Percentiles rank a stretch among this genome's conserved stretches.
Conservation (phyloP, 2,888 invertebrate genomes). For the Neoaliturus tenellus region DNA sequence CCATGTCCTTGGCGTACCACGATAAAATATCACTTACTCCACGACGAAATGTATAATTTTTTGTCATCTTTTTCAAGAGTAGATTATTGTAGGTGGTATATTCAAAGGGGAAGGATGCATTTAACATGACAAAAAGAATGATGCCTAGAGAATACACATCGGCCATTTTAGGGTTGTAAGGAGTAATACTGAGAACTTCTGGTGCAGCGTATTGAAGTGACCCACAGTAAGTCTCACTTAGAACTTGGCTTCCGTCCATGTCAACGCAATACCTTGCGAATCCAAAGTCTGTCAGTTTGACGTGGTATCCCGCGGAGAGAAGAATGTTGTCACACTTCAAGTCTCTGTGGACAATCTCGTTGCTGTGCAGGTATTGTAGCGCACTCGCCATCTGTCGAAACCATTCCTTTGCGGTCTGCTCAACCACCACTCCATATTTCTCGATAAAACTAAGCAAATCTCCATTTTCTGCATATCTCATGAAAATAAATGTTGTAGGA, state of each 20-base stretch:
- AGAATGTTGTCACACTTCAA: constrained; percentile 96
- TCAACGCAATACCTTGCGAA: constrained; percentile 91
- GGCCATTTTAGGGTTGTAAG: constrained; percentile 91
- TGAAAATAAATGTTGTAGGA: constrained; percentile 91
- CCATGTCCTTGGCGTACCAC: constrained; percentile 83
- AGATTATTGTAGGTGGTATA: constrained; percentile 90
- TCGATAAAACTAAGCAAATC: constrained; percentile 91
- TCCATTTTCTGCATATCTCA: constrained; percentile 94
- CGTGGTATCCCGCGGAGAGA: constrained; percentile 88
- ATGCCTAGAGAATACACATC: constrained; percentile 97
- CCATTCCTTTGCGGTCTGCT: constrained; percentile 88
- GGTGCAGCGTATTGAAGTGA: constrained; percentile 98
- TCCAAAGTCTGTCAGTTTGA: constrained; percentile 96
- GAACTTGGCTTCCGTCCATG: constrained; percentile 82
- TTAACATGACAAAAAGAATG: constrained; percentile 95
- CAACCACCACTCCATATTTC: constrained; percentile 84
- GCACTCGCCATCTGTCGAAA: constrained; percentile 91
- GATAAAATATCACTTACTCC: constrained; percentile 83
- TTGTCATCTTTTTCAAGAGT: constrained; percentile 88
- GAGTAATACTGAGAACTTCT: constrained; percentile 93
- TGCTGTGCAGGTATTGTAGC: constrained; percentile 87
- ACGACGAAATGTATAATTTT: constrained; percentile 86
- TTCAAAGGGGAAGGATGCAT: constrained; percentile 96
- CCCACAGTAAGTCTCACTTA: constrained; percentile 96
- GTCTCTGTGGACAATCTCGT: constrained; percentile 93